Base-by-base conservation (phyloP, 2,797 vertebrate genomes). In the Pangasius sanitwongsei region DNA sequence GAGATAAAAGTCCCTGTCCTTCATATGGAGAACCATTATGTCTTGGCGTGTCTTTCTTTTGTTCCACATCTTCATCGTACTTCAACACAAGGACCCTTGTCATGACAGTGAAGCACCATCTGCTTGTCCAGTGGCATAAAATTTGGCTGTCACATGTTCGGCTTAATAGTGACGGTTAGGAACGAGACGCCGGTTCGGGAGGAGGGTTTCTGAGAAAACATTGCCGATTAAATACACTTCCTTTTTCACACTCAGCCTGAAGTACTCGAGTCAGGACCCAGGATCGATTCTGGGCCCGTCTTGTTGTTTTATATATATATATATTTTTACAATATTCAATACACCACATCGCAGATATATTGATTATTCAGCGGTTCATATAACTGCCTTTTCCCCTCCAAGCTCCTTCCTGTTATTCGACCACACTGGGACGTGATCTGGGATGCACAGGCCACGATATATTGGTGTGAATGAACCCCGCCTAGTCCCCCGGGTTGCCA, bases 61-160 rank as follows among this genome's bases (percentile, higher is more conserved):
- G 23, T 65, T 77, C 61, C 57, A 53, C 41, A 70, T 41, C 34
- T 83, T 87, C 25, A 41, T 4, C 6, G n/a, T 63, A 28, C 44
- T 88, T 34, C 72, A 78, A 67, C 72, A 78, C 61, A 31, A 85
- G 48, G 59, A 57, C 48, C 57, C 70, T 53, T 55, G 53, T 88
- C 44, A n/a, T 28, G 44, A 55, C 59, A 44, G 75, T 4, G 48
- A 69, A 15, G 83, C 59, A 57, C 70, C 87, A 85, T 88, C 87
- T 88, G 87, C 83, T 75, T 85, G 81, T 88, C 50, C 87, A 50
- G 80, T 61, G 20, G 15, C 23, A 77, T 28, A 6, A n/a, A 15
- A 50, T 50, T 50, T 28, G 11, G 1, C 25, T 48, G 12, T 50
- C 44, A 77, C 44, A 74, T n/a, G 9, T 50, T 57, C 77, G 57